A percentile compares a stretch with the other conserved stretches of the same genome.
Conservation (phyloP, 2,113 vertebrate genomes). For the Synodontis membranacea region DNA sequence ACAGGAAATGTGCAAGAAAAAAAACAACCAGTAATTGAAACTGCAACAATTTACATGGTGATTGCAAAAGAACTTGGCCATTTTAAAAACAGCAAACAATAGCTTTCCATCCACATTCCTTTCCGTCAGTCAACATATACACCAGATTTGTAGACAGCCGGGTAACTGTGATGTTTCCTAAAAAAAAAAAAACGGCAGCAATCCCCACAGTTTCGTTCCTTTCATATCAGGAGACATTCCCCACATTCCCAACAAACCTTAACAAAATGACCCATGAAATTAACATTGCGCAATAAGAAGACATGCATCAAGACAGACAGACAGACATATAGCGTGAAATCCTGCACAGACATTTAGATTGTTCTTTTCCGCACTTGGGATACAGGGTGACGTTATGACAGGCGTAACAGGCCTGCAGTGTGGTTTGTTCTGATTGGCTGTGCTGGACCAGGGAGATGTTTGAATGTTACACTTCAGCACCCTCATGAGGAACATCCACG, state of each 20-base stretch:
- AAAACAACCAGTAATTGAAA: not conserved
- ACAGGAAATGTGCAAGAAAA: constrained; percentile 8
- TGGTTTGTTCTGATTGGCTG: constrained; percentile 22
- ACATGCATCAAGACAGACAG: constrained; percentile 13
- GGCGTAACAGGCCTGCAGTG: constrained; percentile 27
- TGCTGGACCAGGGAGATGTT: constrained; percentile 15
- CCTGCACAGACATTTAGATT: not conserved
- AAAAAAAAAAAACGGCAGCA: constrained; percentile 16
- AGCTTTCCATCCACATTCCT: constrained; percentile 28
- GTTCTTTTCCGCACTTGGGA: not conserved
- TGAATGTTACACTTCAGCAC: not conserved
- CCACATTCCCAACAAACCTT: not conserved
- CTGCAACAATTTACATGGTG: not conserved
- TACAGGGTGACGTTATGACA: constrained; percentile 6
- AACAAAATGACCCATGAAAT: constrained; percentile 8
- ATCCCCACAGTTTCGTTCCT: not conserved
- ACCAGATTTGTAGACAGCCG: not conserved
- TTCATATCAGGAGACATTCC: not conserved
- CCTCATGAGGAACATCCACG: not conserved
- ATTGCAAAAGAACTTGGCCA: not conserved
- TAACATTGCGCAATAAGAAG: constrained; percentile 1
- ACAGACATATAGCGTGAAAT: constrained; percentile 4
- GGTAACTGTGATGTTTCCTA: not conserved
- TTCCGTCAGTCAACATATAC: not conserved
- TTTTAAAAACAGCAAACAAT: constrained; percentile 32